A percentile compares a stretch with the other conserved stretches of the same genome.
phyloP scores from a whole-genome alignment of 1,140 invertebrate species.

The Tetramorium simillimum region DNA sequence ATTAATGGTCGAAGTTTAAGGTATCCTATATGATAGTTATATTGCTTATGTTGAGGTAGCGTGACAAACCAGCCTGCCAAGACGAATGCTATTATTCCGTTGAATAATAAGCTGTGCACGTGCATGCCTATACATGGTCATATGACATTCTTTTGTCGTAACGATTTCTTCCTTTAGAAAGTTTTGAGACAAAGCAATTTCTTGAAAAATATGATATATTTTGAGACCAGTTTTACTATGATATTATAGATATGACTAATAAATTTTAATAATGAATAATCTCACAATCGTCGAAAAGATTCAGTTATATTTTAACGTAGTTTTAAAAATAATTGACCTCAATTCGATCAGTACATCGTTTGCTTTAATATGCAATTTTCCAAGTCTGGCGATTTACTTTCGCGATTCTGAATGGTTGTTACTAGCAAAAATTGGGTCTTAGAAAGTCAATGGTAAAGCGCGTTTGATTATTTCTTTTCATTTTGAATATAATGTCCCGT shows the following conservation, averaged over 20 bases:
- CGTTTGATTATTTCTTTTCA: constrained; percentile 16
- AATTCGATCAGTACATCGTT: background rate
- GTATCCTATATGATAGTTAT: constrained; percentile 36
- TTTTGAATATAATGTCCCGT: background rate
- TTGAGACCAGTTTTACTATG: background rate
- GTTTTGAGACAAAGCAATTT: background rate
- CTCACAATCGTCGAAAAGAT: background rate
- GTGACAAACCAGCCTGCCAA: constrained; percentile 58
- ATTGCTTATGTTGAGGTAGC: constrained; percentile 43
- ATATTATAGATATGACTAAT: background rate
- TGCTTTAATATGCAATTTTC: background rate
- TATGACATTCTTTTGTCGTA: constrained; percentile 14
- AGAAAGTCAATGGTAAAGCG: constrained; percentile 31
- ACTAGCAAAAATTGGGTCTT: constrained; percentile 26
- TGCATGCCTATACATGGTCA: background rate
- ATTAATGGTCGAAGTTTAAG: constrained; percentile 62
- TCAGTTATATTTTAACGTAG: background rate
- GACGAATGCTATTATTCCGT: constrained; percentile 64
- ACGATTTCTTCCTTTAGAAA: background rate
- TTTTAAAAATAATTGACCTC: background rate
- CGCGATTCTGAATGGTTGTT: background rate
- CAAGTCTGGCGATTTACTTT: constrained; percentile 6
- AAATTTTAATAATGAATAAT: background rate
- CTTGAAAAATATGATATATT: background rate
- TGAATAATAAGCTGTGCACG: constrained; percentile 54